These are phyloP conservation scores for Drosophila nigrodunni DNA, from an alignment of 1,140 invertebrate genomes.

Conservation along the genomic window DNA sequence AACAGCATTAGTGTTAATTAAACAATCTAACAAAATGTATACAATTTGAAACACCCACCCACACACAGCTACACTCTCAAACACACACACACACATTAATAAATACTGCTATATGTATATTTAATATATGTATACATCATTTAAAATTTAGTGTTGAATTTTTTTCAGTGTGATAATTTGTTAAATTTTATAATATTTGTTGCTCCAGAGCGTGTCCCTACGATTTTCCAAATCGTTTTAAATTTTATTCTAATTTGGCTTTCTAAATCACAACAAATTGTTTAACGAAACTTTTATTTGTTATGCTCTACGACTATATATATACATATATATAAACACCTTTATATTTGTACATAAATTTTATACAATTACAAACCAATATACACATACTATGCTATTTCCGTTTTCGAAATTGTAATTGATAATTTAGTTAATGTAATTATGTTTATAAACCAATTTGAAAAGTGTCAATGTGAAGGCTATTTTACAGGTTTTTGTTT, in stretches of 20 bases:
- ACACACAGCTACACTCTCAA: constrained; percentile 30
- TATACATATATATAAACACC: constrained; percentile 9
- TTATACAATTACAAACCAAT: constrained; percentile 5
- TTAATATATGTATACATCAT: constrained; percentile 35
- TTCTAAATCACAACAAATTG: no score
- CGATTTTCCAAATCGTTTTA: constrained; percentile 22
- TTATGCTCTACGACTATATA: constrained; percentile 21
- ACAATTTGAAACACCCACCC: constrained; percentile 56
- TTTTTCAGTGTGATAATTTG: constrained; percentile 83
- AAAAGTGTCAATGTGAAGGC: constrained; percentile 75
- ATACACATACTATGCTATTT: constrained; percentile 34
- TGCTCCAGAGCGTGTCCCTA: constrained; percentile 41
- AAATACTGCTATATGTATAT: constrained; percentile 37
- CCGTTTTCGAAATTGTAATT: constrained; percentile 56
- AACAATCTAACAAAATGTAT: constrained; percentile 64
- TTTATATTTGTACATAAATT: constrained; percentile 19
- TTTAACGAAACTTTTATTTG: constrained; percentile 28
- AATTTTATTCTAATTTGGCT: neutral
- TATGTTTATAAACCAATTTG: constrained; percentile 54
- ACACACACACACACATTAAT: constrained; percentile 16
- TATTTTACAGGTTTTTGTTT: constrained; percentile 84
- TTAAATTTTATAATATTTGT: constrained; percentile 76
- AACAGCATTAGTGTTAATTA: constrained; percentile 15
- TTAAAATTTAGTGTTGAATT: constrained; percentile 81
- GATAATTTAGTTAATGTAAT: constrained; percentile 65